A percentile compares a stretch with the other conserved stretches of the same genome.
Evolutionary conservation across 2,888 invertebrate genomes (phyloP).

Genomic region (Parochlus steinenii): DNA sequence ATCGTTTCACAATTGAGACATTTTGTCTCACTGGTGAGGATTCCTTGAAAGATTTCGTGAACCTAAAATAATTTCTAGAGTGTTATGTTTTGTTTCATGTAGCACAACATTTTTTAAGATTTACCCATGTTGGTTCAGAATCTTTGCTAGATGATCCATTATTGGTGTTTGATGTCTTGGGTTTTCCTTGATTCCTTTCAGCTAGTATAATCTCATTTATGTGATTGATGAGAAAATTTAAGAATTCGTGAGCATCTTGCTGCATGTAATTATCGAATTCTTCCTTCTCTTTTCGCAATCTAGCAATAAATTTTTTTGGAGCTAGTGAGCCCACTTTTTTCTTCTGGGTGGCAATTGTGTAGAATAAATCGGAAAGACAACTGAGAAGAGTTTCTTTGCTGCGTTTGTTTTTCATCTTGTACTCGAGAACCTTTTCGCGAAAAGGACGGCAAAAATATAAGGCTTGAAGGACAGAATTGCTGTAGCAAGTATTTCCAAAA

Average conservation of each 20-base stretch:
- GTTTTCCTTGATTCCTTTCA: conserved; percentile 29
- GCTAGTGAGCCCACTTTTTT: conserved; percentile 99
- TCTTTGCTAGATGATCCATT: background rate
- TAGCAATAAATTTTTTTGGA: conserved; percentile 98
- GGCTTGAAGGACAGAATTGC: conserved; percentile 98
- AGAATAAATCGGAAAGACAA: conserved; percentile 95
- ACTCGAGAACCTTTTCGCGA: conserved; percentile 94
- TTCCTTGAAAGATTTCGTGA: conserved; percentile 99
- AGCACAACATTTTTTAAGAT: background rate
- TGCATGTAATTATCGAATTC: conserved; percentile 99
- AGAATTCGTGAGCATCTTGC: conserved; percentile 99
- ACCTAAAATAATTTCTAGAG: conserved; percentile 49
- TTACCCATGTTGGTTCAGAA: conserved; percentile 4
- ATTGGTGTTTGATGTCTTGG: conserved; percentile 14
- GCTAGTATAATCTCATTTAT: conserved; percentile 95
- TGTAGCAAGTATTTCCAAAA: conserved; percentile 99
- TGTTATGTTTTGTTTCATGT: conserved; percentile 1
- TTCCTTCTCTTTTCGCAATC: conserved; percentile 96
- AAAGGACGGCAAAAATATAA: conserved; percentile 99
- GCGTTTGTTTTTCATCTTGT: conserved; percentile 89
- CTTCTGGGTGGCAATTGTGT: conserved; percentile 99
- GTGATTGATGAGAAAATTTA: conserved; percentile 97
- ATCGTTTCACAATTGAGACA: conserved; percentile 99
- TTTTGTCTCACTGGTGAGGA: conserved; percentile 94
- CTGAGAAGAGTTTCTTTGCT: conserved; percentile 95